Percentiles rank a stretch among this genome's conserved stretches.
Conservation (phyloP, 2,797 vertebrate genomes). For the Pseudocheirus occidentalis region DNA sequence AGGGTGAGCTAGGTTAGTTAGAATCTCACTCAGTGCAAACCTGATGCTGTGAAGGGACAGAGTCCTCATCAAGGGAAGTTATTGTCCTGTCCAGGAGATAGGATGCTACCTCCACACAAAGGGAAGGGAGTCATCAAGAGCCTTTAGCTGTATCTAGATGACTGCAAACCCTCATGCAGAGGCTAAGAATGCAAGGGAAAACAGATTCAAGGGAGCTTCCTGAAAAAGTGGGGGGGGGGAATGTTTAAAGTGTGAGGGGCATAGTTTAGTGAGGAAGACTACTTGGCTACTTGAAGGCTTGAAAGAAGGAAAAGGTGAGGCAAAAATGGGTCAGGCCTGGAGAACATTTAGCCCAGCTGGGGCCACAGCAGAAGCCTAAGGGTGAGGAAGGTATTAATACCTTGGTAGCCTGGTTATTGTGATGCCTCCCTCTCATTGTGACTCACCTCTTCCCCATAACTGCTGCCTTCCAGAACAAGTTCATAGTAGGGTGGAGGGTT, state of each 20-base stretch:
- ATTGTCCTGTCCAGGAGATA: background rate
- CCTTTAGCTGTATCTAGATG: background rate
- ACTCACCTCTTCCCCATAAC: constrained; percentile 49
- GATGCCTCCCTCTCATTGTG: constrained; percentile 69
- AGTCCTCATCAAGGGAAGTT: background rate
- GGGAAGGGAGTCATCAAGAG: background rate
- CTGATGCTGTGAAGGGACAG: background rate
- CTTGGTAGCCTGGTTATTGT: constrained; percentile 58
- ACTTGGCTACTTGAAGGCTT: background rate
- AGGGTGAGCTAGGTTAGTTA: background rate
- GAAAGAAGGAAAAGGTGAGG: background rate
- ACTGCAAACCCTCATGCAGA: background rate
- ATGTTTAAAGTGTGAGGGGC: background rate
- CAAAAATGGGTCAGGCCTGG: background rate
- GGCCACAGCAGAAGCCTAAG: background rate
- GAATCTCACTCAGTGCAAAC: background rate
- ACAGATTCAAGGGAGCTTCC: background rate
- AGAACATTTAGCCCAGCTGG: background rate
- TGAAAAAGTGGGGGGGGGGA: background rate
- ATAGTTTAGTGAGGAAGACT: background rate
- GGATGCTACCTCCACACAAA: background rate
- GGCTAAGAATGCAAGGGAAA: background rate
- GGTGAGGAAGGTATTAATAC: background rate
- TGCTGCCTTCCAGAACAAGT: constrained; percentile 3
- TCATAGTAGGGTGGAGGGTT: constrained; percentile 52